Evolutionary conservation across 2,113 vertebrate species (phyloP).

Genomic region (Limanda limanda): DNA sequence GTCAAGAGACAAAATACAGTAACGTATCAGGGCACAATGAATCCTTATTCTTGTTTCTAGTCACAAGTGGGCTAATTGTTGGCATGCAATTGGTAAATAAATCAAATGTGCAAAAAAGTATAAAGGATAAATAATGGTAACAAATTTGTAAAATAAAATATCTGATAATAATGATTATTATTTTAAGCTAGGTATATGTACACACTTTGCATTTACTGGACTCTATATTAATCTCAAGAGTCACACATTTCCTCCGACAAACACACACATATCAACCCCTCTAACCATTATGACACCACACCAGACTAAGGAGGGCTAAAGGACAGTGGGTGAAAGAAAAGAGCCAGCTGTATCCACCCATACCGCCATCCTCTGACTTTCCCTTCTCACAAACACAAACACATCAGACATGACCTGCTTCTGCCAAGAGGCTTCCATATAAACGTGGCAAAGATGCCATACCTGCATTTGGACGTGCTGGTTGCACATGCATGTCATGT

Average conservation of each 20-base stretch:
- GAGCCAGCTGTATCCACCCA: not conserved
- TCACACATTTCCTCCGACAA: conserved; percentile 19
- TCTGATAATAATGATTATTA: too few species aligned
- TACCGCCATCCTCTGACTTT: conserved; percentile 10
- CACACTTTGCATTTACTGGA: not conserved
- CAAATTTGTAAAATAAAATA: too few species aligned
- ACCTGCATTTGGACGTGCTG: conserved; percentile 45
- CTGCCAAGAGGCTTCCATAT: conserved; percentile 2
- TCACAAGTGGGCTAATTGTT: not conserved
- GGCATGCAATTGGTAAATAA: too few species aligned
- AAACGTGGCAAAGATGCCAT: conserved; percentile 27
- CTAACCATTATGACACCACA: conserved; percentile 43
- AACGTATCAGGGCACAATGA: not conserved
- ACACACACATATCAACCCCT: conserved; percentile 32
- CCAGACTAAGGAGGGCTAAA: conserved; percentile 33
- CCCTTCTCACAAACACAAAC: not conserved
- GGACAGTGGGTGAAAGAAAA: conserved; percentile 12
- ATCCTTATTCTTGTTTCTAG: not conserved
- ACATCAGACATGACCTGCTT: conserved; percentile 12
- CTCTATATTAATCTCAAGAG: not conserved
- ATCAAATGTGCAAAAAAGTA: not conserved
- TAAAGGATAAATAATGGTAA: not conserved
- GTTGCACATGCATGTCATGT: conserved; percentile 31
- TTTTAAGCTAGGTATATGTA: too few species aligned
- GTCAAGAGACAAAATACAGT: not conserved